phyloP scores from a whole-genome alignment of 2,888 invertebrate genomes.

The Embidobia sp. region DNA sequence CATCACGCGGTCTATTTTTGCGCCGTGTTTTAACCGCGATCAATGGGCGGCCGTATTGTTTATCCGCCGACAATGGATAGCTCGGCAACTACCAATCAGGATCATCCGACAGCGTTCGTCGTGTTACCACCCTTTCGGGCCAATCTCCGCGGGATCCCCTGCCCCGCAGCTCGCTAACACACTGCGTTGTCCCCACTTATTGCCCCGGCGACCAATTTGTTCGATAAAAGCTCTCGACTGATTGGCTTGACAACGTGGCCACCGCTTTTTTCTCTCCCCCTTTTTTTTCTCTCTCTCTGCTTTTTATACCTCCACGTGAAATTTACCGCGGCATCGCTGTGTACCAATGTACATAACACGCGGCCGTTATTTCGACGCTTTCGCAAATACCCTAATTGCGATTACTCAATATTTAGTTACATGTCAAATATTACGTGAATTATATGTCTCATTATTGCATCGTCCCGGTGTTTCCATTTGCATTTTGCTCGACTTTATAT shows the following conservation, averaged over 20 bases:
- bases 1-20: slow-evolving; percentile 54
- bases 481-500: slow-evolving; percentile 32
- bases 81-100: slow-evolving; percentile 81
- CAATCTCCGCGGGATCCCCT: slow-evolving; percentile 47
- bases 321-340: slow-evolving; percentile 70
- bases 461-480: slow-evolving; percentile 34
- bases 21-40: slow-evolving; percentile 33
- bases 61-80: slow-evolving; percentile 73
- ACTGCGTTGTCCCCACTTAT: slow-evolving; percentile 64
- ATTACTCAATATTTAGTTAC: slow-evolving; percentile 61
- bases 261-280: slow-evolving; percentile 71
- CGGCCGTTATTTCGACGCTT: slow-evolving; percentile 50
- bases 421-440: slow-evolving; percentile 58
- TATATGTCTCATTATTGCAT: slow-evolving; percentile 55
- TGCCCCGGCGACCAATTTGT: slow-evolving; percentile 78
- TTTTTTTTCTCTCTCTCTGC: background rate
- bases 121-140: slow-evolving; percentile 62
- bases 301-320: slow-evolving; percentile 63
- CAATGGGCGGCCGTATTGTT: slow-evolving; percentile 63
- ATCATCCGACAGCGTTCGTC: slow-evolving; percentile 78
- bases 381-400: slow-evolving; percentile 60
- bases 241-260: slow-evolving; percentile 78
- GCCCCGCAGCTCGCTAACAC: slow-evolving; percentile 22
- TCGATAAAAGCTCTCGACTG: slow-evolving; percentile 79
- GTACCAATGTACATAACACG: slow-evolving; percentile 59